Base-by-base conservation (phyloP, 2,797 vertebrate species). In the Cercopithecus hamlyni region DNA sequence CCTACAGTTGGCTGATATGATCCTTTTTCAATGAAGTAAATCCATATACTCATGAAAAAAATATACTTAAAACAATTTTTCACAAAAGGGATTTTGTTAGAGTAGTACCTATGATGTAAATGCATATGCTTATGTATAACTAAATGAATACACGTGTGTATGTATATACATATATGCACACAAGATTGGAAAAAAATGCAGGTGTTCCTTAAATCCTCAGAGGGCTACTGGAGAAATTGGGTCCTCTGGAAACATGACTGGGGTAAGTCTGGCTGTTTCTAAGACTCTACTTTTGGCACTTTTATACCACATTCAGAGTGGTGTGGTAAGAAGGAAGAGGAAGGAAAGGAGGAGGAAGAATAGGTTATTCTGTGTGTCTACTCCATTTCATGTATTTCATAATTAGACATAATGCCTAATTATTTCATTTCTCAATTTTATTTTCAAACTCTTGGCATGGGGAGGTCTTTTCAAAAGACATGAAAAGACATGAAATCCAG, bases 361-460 rank as follows among this genome's bases (percentile, higher is more conserved):
- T 17, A 88, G 36, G n/a, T 12, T 24, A 82, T 72, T 90, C 36
- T 39, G 33, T 80, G 36, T 48, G 64, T n/a, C 57, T 58, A n/a
- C 24, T 52, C 1, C 45, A 36, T 57, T 50, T 61, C 43, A 64
- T 8, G 20, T 24, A 57, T 7, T 41, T 39, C 22, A 8, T 50
- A 17, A 50, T 10, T 52, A 64, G 19, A 64, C 19, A 77, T 55
- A 90, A 67, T 14, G 14, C 3, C 79, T 26, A 24, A 15, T 67
- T 85, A 94, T 83, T 85, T 95, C 64, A 73, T 48, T 91, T 80
- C 52, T 81, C 41, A 75, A 84, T 94, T 83, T 91, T 76, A 73
- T 81, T 84, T 93, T 90, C 50, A 84, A 92, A 96, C 87, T 83
- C 26, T 76, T 90, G 45, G 27, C 76, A 15, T 12, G 90, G 27